phyloP scores from a whole-genome alignment of 2,888 invertebrate genomes.

The Hedya salicella region DNA sequence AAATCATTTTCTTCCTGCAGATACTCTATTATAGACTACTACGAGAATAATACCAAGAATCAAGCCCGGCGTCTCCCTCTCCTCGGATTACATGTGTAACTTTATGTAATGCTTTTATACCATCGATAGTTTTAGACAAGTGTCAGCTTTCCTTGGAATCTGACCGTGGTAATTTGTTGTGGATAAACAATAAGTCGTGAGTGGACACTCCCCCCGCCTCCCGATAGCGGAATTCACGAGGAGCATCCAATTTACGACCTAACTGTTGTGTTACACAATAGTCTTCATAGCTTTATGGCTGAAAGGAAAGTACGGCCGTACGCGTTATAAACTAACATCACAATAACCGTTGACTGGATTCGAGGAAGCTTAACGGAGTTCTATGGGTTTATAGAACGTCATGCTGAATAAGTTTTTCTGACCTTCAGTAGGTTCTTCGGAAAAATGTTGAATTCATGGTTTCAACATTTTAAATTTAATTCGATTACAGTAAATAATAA shows the following conservation, averaged over 20 bases:
- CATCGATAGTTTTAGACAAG: slow-evolving; percentile 50
- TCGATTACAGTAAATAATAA: too few relatives aligned
- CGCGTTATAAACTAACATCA: slow-evolving; percentile 41
- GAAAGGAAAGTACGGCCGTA: slow-evolving; percentile 38
- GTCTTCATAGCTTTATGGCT: slow-evolving; percentile 43
- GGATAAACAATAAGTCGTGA: slow-evolving; percentile 82
- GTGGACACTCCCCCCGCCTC: slow-evolving; percentile 69
- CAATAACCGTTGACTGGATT: slow-evolving; percentile 34
- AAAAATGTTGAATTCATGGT: too few relatives aligned
- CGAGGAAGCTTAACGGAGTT: slow-evolving; percentile 18
- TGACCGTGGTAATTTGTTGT: slow-evolving; percentile 74
- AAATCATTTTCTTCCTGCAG: too few relatives aligned
- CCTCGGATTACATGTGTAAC: slow-evolving; percentile 15
- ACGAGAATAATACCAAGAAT: too few relatives aligned
- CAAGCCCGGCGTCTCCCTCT: neutral
- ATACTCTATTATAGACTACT: too few relatives aligned
- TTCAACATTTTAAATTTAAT: too few relatives aligned
- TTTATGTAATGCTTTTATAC: slow-evolving; percentile 16
- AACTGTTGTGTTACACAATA: slow-evolving; percentile 68
- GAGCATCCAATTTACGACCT: slow-evolving; percentile 73
- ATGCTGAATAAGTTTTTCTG: neutral
- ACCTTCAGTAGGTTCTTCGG: too few relatives aligned
- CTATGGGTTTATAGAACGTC: neutral
- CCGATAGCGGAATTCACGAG: slow-evolving; percentile 70
- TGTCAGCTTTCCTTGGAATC: slow-evolving; percentile 68